A percentile compares a stretch with the other conserved stretches of the same genome.
Evolutionary conservation across 2,797 vertebrate genomes (phyloP).

Genomic region (Falco concolor): DNA sequence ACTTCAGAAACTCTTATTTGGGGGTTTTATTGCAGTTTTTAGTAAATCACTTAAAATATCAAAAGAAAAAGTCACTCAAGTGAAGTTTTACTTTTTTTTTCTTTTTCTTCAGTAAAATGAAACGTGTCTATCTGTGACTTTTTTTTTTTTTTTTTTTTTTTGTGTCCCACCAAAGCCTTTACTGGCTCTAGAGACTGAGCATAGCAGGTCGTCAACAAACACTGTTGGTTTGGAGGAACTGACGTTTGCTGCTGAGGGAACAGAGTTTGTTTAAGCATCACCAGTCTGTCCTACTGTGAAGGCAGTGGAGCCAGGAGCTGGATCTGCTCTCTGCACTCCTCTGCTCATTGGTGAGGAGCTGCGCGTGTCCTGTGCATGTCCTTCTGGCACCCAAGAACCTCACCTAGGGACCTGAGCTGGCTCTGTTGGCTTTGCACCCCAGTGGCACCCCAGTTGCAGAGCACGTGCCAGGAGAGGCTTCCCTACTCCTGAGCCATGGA

Average conservation of each 20-base stretch:
- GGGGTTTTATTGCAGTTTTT: not conserved
- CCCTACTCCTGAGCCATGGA: not conserved
- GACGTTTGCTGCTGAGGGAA: not conserved
- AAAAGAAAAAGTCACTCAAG: not conserved
- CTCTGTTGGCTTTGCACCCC: not conserved
- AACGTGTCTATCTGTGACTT: not conserved
- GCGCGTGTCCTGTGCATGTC: not conserved
- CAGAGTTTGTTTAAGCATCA: not conserved
- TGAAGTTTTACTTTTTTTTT: not conserved
- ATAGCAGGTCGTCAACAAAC: not conserved
- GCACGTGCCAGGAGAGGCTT: fast-evolving
- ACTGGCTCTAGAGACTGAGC: not conserved
- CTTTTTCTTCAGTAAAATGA: not conserved
- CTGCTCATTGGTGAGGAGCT: not conserved
- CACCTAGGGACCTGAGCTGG: not conserved
- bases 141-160: not conserved
- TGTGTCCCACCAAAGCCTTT: not conserved
- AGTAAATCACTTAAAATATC: not conserved
- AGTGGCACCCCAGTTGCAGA: not conserved
- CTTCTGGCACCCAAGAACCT: not conserved
- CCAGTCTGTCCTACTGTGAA: not conserved
- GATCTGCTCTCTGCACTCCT: not conserved
- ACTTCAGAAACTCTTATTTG: not conserved
- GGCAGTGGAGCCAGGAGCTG: not conserved
- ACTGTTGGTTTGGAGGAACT: not conserved